Base-by-base conservation (phyloP, 1,140 invertebrate species). In the Physella acuta region DNA sequence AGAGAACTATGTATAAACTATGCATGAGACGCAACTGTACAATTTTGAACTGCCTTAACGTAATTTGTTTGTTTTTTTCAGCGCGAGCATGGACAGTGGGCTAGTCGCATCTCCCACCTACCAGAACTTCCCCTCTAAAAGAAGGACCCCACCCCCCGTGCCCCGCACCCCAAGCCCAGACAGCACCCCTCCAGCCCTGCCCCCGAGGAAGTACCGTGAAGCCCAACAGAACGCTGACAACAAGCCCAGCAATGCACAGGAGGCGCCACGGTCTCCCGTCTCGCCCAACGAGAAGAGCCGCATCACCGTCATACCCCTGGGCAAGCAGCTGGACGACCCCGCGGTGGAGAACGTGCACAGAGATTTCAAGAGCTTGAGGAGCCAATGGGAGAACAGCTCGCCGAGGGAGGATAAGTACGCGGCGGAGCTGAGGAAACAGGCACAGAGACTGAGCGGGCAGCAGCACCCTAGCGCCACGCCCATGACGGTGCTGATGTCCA, bases 361-460 rank as follows among this genome's bases (percentile, higher is more conserved):
- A 24, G 67, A 70, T 36, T 72, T 70, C 53, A 68, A 64, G 51
- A 66, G 56, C 61, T 33, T 68, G 73, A 56, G 68, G 64, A 67
- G 56, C 26, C 67, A 75, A 66, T 74, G 75, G 73, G 69, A 78
- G 63, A 65, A 59, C 52, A 70, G 69, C 74, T 71, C 73, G 20
- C 73, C 76, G 11, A 61, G 75, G 39, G 77, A 80, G 56, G 79
- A 79, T 36, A 68, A 63, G 0, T 80, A 81, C 55, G 79, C 76
- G 0, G 75, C 74, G 17, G 73, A 80, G 72, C 68, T 81, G 36
- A 74, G 78, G 2, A 76, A 70, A 56, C 73, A 78, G 71, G 73
- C 74, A 17, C 70, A 77, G 56, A 70, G 76, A n/a, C 73, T 75
- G 34, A 76, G 76, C 2, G 5, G 51, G 62, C 70, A 31, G 17